These are phyloP conservation scores for Frankliniella intonsa DNA, from an alignment of 2,888 invertebrate genomes.

Conservation along the genomic window DNA sequence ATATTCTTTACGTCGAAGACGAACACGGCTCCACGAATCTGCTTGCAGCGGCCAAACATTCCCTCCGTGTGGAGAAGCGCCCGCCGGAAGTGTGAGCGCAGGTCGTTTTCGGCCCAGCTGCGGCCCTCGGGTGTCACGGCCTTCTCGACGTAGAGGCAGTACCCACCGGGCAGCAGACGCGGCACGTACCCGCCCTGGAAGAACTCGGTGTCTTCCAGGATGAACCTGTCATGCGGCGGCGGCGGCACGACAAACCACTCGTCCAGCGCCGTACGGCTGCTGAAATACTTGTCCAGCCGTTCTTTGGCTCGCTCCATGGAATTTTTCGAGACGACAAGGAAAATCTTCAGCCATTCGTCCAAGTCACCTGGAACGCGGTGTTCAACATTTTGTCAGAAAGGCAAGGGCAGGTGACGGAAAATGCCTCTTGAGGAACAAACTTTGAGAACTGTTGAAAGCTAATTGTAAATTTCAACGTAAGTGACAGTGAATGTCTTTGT, in stretches of 20 bases:
- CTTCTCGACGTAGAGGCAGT: neutral
- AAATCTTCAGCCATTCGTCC: neutral
- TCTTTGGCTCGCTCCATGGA: neutral
- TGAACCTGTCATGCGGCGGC: neutral
- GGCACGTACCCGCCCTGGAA: neutral
- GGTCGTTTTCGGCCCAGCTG: neutral
- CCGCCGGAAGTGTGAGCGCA: neutral
- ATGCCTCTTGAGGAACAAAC: neutral
- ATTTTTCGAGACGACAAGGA: neutral
- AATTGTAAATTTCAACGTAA: neutral
- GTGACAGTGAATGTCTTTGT: neutral
- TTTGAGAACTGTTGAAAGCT: neutral
- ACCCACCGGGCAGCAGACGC: neutral
- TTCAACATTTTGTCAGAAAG: too few relatives aligned
- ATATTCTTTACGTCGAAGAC: neutral
- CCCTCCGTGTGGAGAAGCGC: neutral
- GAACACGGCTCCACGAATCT: neutral
- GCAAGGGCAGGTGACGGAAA: too few relatives aligned
- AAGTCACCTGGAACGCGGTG: neutral
- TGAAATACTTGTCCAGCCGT: slow-evolving; percentile 15
- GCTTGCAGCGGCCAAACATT: neutral
- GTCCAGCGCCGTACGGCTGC: neutral
- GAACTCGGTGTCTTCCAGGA: neutral
- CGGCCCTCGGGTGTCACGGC: neutral
- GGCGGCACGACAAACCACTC: neutral